These are phyloP conservation scores for Synergus umbraculus DNA, from an alignment of 2,888 invertebrate genomes.

Conservation along the genomic window DNA sequence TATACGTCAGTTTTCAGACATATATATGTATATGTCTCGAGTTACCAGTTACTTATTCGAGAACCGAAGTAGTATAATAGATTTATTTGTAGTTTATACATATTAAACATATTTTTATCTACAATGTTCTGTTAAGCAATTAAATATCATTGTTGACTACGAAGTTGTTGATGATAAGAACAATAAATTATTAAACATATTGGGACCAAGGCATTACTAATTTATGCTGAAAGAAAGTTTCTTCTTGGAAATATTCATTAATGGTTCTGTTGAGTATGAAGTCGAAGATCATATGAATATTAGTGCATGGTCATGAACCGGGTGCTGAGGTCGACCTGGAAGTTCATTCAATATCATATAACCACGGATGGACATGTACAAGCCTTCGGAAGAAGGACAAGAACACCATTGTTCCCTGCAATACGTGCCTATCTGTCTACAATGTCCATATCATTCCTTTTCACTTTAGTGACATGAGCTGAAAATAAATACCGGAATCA, in stretches of 20 bases:
- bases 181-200: background rate
- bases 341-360: background rate
- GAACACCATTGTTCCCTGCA: constrained; percentile 3
- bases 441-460: background rate
- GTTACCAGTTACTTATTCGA: too few relatives aligned
- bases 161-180: background rate
- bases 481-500: background rate
- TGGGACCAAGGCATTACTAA: background rate
- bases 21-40: too few relatives aligned
- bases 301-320: constrained; percentile 13
- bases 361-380: background rate
- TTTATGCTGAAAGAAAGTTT: background rate
- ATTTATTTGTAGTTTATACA: too few relatives aligned
- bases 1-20: too few relatives aligned
- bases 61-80: too few relatives aligned
- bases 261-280: background rate
- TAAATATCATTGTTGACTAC: background rate
- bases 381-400: background rate
- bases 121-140: background rate
- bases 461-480: background rate
- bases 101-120: too few relatives aligned
- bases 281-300: background rate
- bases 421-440: background rate
- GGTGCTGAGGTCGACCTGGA: background rate
- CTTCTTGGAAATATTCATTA: background rate